Evolutionary conservation across 2,113 vertebrate species (phyloP).

Genomic region (Setophaga kirtlandii): DNA sequence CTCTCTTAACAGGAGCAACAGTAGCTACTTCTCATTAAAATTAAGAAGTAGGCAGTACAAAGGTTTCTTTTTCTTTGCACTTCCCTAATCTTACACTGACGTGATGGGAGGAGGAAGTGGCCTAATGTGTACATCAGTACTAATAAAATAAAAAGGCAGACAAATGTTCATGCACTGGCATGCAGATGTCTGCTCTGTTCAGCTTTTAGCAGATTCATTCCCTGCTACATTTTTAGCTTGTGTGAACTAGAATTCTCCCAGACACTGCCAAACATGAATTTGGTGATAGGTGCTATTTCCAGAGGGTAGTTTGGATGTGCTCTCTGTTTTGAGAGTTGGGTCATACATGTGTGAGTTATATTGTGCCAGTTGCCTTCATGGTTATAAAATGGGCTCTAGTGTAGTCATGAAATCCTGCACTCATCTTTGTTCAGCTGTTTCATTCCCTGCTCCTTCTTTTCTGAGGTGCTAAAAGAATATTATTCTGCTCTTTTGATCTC

Average conservation of each 20-base stretch:
- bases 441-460: neutral
- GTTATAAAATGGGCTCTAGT: neutral
- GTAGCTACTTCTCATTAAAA: slow-evolving; percentile 37
- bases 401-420: neutral
- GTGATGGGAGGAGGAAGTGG: neutral
- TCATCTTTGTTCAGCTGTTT: neutral
- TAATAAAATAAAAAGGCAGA: neutral
- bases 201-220: neutral
- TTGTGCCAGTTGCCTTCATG: neutral
- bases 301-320: neutral
- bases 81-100: slow-evolving; percentile 32
- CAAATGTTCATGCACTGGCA: neutral
- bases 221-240: neutral
- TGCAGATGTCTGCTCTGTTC: neutral
- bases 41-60: slow-evolving; percentile 40
- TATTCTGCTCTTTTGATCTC: neutral
- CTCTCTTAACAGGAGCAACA: slow-evolving; percentile 34
- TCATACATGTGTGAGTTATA: neutral
- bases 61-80: slow-evolving; percentile 31
- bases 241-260: neutral
- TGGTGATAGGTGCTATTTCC: neutral
- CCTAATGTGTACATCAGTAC: neutral
- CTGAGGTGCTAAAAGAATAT: neutral
- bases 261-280: neutral
- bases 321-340: neutral